A percentile compares a stretch with the other conserved stretches of the same genome.
Evolutionary conservation across 2,113 vertebrate species (phyloP).

Genomic region (Pyrgilauda ruficollis): DNA sequence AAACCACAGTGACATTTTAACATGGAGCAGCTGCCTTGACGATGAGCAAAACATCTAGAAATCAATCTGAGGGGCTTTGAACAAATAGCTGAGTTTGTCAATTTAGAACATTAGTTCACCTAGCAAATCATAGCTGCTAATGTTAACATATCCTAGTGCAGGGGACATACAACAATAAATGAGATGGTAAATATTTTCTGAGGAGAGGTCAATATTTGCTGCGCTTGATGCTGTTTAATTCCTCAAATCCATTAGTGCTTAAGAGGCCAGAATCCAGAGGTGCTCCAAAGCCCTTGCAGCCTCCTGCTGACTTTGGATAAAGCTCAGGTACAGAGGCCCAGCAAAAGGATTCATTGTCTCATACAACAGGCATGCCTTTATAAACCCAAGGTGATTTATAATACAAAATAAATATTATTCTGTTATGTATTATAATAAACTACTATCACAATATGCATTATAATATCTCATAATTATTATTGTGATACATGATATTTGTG

Average conservation of each 20-base stretch:
- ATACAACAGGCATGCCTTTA: background rate
- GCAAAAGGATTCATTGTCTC: background rate
- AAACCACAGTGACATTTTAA: constrained; percentile 19
- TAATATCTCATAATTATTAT: background rate
- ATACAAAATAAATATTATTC: too few species aligned
- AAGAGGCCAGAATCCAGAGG: background rate
- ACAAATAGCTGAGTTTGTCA: constrained; percentile 41
- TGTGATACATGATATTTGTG: background rate
- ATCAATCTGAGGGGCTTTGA: constrained; percentile 14
- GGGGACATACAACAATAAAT: constrained; percentile 31
- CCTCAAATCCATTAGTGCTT: constrained; percentile 49
- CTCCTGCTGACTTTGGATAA: background rate
- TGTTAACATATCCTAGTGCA: constrained; percentile 21
- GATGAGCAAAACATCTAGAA: background rate
- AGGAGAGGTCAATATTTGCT: constrained; percentile 63
- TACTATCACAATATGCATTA: accelerated
- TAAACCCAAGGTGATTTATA: background rate
- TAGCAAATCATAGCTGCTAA: constrained; percentile 45
- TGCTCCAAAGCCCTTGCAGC: background rate
- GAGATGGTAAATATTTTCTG: constrained; percentile 59
- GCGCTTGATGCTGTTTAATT: constrained; percentile 51
- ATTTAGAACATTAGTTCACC: constrained; percentile 28
- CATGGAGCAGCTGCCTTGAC: background rate
- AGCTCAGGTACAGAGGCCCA: background rate
- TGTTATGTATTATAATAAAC: background rate